Percentiles rank a stretch among this genome's conserved stretches.
Conservation (phyloP, 2,888 invertebrate genomes). For the Cryptus viduatorius region DNA sequence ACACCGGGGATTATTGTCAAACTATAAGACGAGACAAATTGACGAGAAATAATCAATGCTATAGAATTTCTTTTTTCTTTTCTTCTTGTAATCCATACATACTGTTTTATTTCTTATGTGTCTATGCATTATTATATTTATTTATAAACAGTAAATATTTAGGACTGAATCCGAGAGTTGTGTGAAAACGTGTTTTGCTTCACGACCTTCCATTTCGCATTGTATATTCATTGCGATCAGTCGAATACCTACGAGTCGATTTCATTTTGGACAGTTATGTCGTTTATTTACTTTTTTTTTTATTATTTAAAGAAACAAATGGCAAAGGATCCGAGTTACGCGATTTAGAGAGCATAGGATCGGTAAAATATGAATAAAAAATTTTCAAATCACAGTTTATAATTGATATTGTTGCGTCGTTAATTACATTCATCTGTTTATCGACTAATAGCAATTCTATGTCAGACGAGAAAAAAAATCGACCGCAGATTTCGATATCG, state of each 20-base stretch:
- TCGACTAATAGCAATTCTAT: background rate
- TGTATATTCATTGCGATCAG: slow-evolving; percentile 37
- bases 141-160: slow-evolving; percentile 58
- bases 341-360: background rate
- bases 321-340: background rate
- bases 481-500: background rate
- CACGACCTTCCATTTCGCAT: slow-evolving; percentile 33
- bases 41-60: slow-evolving; percentile 55
- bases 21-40: slow-evolving; percentile 20
- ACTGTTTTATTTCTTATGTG: slow-evolving; percentile 57
- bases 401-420: background rate
- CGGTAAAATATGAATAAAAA: slow-evolving; percentile 18
- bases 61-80: background rate
- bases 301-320: background rate
- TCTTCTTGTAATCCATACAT: slow-evolving; percentile 50
- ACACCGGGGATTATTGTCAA: slow-evolving; percentile 25
- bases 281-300: background rate
- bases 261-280: slow-evolving; percentile 31
- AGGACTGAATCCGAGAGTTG: slow-evolving; percentile 39
- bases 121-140: slow-evolving; percentile 62
- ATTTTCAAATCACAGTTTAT: background rate
- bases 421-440: background rate
- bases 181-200: slow-evolving; percentile 48
- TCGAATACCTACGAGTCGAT: slow-evolving; percentile 1
- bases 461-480: background rate